A percentile compares a stretch with the other conserved stretches of the same genome.
These are phyloP conservation scores for Sinocyclocheilus rhinocerous DNA, from an alignment of 2,113 vertebrate genomes.

Conservation along the genomic window DNA sequence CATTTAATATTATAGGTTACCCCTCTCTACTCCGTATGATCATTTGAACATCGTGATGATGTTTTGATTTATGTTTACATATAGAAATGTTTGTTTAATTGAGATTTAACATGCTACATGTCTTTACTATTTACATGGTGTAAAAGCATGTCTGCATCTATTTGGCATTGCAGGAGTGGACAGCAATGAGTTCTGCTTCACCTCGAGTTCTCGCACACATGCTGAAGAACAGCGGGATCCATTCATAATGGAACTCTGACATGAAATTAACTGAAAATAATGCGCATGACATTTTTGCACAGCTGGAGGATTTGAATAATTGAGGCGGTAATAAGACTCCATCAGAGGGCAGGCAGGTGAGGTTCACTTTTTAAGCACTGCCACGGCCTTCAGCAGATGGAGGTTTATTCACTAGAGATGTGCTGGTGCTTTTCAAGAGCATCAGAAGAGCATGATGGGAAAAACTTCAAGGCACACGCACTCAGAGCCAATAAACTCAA, in stretches of 20 bases:
- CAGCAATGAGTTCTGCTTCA: slow-evolving; percentile 28
- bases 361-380: slow-evolving; percentile 40
- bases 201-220: slow-evolving; percentile 13
- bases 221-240: slow-evolving; percentile 36
- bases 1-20: no score
- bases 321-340: slow-evolving; percentile 51
- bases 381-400: slow-evolving; percentile 29
- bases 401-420: slow-evolving; percentile 27
- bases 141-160: not conserved
- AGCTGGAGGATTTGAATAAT: slow-evolving; percentile 61
- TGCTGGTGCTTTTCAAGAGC: slow-evolving; percentile 11
- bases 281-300: slow-evolving; percentile 57
- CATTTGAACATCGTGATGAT: no score
- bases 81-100: not conserved
- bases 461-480: not conserved
- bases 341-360: slow-evolving; percentile 53
- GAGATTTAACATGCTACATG: not conserved
- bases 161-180: not conserved
- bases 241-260: slow-evolving; percentile 43
- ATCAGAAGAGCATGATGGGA: slow-evolving; percentile 1
- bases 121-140: not conserved
- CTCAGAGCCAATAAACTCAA: not conserved
- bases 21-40: no score
- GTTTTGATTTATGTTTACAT: no score
- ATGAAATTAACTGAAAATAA: slow-evolving; percentile 58